These are phyloP conservation scores for Agapornis roseicollis DNA, from an alignment of 2,113 vertebrate genomes.

Conservation along the genomic window DNA sequence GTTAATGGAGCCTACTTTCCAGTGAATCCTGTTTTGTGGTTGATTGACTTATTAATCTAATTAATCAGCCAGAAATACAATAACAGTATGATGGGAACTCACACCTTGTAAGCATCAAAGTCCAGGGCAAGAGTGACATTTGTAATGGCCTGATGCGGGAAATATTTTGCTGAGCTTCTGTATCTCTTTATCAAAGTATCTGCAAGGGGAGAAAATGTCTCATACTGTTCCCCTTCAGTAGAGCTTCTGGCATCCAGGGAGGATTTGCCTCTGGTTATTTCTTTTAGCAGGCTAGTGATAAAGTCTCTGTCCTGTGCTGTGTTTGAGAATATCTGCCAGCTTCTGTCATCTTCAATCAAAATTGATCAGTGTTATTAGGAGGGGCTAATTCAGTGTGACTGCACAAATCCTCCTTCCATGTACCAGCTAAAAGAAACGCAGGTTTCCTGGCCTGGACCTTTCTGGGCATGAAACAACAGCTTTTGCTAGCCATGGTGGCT, in stretches of 20 bases:
- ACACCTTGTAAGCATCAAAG: not conserved
- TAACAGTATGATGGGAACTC: slow-evolving; percentile 1
- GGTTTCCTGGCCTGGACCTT: not conserved
- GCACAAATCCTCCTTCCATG: not conserved
- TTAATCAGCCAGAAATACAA: slow-evolving; percentile 29
- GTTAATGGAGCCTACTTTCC: slow-evolving; percentile 22
- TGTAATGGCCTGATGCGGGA: not conserved
- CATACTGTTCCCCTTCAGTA: not conserved
- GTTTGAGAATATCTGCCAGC: not conserved
- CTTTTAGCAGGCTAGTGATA: not conserved
- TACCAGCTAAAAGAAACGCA: not conserved
- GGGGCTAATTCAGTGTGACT: not conserved
- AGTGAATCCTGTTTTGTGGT: slow-evolving; percentile 24
- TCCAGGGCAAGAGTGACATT: not conserved
- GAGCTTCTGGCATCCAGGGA: not conserved
- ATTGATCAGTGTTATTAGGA: not conserved
- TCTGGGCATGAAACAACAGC: not conserved
- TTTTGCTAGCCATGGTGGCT: not conserved
- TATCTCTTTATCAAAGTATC: not conserved
- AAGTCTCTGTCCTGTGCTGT: not conserved
- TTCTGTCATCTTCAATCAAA: not conserved
- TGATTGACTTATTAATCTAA: slow-evolving; percentile 39
- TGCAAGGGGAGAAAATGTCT: not conserved
- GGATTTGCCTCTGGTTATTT: not conserved
- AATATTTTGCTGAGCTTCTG: not conserved